Conservation (phyloP, 2,113 vertebrate genomes). For the Tachuris rubrigastra region DNA sequence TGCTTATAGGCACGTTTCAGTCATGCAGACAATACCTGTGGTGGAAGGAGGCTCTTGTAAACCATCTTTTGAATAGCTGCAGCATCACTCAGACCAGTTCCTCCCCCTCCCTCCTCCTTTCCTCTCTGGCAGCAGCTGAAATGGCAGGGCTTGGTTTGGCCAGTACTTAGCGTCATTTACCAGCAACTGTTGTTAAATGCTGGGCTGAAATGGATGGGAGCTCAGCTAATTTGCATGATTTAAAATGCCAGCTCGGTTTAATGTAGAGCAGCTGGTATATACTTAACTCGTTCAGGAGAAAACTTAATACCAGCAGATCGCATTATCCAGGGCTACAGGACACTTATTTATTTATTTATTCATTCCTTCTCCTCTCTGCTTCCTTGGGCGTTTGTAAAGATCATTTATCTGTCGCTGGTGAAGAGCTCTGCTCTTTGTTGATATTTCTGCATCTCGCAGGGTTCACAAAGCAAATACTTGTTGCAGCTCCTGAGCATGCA, state of each 20-base stretch:
- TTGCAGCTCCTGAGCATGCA: not conserved
- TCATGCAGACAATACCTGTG: not conserved
- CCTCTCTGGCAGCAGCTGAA: not conserved
- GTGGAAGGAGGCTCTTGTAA: constrained; percentile 15
- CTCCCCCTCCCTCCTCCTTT: not conserved
- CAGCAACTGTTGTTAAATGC: constrained; percentile 6
- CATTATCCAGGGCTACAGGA: not conserved
- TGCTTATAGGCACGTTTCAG: not conserved
- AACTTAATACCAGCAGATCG: constrained; percentile 51
- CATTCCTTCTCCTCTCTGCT: not conserved
- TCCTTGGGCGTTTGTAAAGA: not conserved
- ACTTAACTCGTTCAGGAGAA: constrained; percentile 57
- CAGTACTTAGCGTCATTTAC: not conserved
- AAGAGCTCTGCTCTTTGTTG: not conserved
- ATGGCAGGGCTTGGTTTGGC: constrained; percentile 36
- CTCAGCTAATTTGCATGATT: constrained; percentile 63
- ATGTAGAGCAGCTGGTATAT: constrained; percentile 65
- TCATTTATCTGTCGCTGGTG: rapidly evolving
- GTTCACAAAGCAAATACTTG: not conserved
- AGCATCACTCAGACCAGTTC: not conserved
- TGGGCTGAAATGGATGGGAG: constrained; percentile 43
- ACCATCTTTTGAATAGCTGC: not conserved
- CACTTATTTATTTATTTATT: not conserved
- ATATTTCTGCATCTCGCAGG: not conserved
- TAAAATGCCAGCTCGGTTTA: constrained; percentile 72